Evolutionary conservation across 2,113 vertebrate species (phyloP), one percentile per base, ranked within the genome.

Genomic region (Phylloscopus trochilus): DNA sequence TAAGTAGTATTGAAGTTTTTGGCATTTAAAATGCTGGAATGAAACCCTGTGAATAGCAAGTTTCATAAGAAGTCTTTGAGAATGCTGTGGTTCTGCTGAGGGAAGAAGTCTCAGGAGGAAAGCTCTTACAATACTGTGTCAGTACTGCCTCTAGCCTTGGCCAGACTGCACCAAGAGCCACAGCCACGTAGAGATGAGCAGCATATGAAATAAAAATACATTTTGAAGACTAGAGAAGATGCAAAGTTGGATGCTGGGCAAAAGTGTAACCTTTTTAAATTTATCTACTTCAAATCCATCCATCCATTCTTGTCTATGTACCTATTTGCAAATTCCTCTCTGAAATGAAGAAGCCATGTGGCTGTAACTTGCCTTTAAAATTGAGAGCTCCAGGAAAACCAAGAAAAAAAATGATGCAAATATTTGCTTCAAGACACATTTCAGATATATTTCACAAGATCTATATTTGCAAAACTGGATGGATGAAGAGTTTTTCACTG

Each of bases 381-480:
- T 8, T 60, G 21, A 87, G 35, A 91, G 72, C 12, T 90, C 31
- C 21, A 56, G 51, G 27, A 80, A 70, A 86, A 84, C 7, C 13
- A 59, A 72, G 55, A 18, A 9, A 87, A 88, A 87, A 79, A 70
- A 46, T 13, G 3, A 67, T 52, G 63, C 11, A 76, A 92, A 58
- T 79, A 63, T 70, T 92, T 93, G 20, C 59, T 85, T 73, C 35
- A 66, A 66, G 81, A 78, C 28, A 81, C 11, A 58, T 26, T 92
- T 84, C 46, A 87, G 58, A 60, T 18, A 66, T 8, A 39, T 58
- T 70, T 83, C 9, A 58, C 4, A 4, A 77, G 49, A 69, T 47
- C 46, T 77, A 5, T 31, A 8, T 80, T 87, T 87, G 51, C 52
- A 90, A 83, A 85, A 55, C 31, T 35, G 44, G 27, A 59, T 67